Evolutionary conservation across 2,888 invertebrate species (phyloP).

Genomic region (Drosophila barbarae): DNA sequence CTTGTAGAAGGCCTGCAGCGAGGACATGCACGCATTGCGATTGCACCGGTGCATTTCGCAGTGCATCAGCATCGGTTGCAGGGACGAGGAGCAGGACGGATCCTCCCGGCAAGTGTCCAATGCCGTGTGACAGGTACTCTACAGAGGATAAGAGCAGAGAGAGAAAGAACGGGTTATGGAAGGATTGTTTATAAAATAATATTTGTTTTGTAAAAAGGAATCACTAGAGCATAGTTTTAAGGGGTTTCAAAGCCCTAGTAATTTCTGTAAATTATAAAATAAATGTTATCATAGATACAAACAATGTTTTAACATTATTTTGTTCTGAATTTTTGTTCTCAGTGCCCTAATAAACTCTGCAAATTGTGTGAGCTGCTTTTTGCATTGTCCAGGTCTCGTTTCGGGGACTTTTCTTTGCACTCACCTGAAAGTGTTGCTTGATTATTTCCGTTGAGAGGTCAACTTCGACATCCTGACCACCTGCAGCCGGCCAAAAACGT

Average conservation of each 20-base stretch:
- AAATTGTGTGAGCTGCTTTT: conserved; percentile 47
- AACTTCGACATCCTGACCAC: conserved; percentile 80
- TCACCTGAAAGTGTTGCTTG: conserved; percentile 80
- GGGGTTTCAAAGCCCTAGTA: no score
- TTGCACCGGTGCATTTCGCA: conserved; percentile 89
- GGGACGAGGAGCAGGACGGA: conserved; percentile 87
- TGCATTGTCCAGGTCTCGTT: conserved; percentile 38
- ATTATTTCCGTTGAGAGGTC: conserved; percentile 80
- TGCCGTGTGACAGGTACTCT: conserved; percentile 93
- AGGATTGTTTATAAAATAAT: background rate
- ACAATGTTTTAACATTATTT: no score
- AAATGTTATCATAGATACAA: no score
- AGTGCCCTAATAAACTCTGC: conserved; percentile 23
- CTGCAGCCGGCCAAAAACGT: conserved; percentile 67
- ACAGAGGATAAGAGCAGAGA: background rate
- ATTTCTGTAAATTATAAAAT: no score
- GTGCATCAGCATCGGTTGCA: conserved; percentile 91
- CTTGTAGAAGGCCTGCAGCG: conserved; percentile 91
- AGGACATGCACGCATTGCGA: conserved; percentile 92
- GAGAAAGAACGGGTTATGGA: background rate
- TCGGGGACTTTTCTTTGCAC: conserved; percentile 49
- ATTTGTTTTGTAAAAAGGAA: no score
- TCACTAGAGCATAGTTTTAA: no score
- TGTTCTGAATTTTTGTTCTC: background rate
- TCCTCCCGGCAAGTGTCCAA: conserved; percentile 90